Evolutionary conservation across 2,888 invertebrate species (phyloP), one percentile per base, ranked within the genome.

Genomic region (Sinohyriopsis cumingii): DNA sequence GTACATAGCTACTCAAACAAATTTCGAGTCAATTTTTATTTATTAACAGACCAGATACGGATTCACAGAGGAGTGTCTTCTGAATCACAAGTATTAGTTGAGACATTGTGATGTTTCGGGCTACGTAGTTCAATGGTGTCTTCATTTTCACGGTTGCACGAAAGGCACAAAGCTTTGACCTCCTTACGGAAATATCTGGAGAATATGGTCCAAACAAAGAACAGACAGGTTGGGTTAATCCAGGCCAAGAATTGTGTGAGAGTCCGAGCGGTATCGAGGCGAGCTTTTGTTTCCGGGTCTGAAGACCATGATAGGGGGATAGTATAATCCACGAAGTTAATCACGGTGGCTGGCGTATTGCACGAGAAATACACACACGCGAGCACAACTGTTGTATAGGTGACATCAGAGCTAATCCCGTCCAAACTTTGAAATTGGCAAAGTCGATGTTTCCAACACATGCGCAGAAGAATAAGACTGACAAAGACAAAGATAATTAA

Each of bases 401-500:
- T 82, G 5, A 76, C 62, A 54, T 81, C 78, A 55, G 71, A 73
- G 6, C 77, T 71, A 22, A 71, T 70, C 22, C 67, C 59, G 20
- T 65, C 67, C 19, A 63, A 59, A 33, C 59, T 77, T 0, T 75
- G 71, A 15, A 75, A 69, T 19, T 72, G 70, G 12, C 73, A 66
- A 18, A 74, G 74, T 55, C 71, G 69, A 60, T 76, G 76, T 62
- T 77, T 74, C 28, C 76, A 70, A 59, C 77, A 76, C 55, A 82
- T 59, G 7, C 80, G 79, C 19, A 79, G 55, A 19, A 77, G 68
- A 25, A 84, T 65, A 67, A 81, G 55, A 33, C 78, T 71, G 55
- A 76, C 78, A 55, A 85, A 71, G 24, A 79, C 62, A 25, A 86
- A 73, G 12, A 87, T 69, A 9, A 84, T 55, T 19, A 81, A 57